phyloP scores from a whole-genome alignment of 1,140 invertebrate genomes.

The Lucilia cuprina region DNA sequence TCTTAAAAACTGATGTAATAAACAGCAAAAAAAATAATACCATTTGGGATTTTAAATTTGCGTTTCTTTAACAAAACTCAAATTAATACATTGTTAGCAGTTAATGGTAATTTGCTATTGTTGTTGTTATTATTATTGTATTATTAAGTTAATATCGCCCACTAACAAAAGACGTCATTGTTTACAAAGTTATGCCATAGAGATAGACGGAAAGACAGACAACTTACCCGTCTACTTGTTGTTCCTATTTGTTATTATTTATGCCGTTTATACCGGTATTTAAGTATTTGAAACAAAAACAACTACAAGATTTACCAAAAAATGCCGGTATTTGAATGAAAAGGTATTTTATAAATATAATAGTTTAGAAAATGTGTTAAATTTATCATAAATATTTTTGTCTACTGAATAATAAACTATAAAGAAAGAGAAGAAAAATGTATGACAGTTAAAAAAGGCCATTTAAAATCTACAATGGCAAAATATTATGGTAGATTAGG shows the following conservation, averaged over 20 bases:
- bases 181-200: background rate
- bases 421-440: background rate
- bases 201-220: background rate
- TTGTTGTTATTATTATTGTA: background rate
- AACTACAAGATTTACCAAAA: too few relatives aligned
- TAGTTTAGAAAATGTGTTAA: background rate
- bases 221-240: background rate
- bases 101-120: background rate
- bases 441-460: background rate
- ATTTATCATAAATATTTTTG: background rate
- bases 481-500: too few relatives aligned
- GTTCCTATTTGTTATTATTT: background rate
- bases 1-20: slow-evolving; percentile 3
- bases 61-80: background rate
- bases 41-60: background rate
- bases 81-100: background rate
- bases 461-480: too few relatives aligned
- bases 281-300: background rate
- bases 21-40: background rate
- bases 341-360: background rate
- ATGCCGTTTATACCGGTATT: background rate
- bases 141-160: background rate
- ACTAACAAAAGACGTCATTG: slow-evolving; percentile 10
- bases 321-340: background rate
- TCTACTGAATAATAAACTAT: background rate